phyloP scores from a whole-genome alignment of 2,888 invertebrate genomes.

The Oligia strigilis region DNA sequence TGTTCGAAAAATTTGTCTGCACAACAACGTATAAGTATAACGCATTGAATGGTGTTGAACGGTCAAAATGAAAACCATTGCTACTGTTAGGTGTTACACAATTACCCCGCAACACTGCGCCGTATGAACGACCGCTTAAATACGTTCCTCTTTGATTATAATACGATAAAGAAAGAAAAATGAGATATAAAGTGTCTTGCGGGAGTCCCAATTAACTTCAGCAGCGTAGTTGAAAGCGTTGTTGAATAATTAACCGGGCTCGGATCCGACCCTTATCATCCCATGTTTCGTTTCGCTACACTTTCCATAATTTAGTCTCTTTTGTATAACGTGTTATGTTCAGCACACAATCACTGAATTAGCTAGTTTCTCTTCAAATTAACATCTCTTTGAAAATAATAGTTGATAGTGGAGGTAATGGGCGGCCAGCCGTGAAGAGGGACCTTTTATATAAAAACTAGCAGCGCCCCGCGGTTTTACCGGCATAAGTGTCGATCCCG shows the following conservation, averaged over 20 bases:
- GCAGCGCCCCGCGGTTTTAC: too few relatives aligned
- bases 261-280: constrained; percentile 81
- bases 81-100: neutral
- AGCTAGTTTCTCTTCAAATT: constrained; percentile 33
- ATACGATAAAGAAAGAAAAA: constrained; percentile 75
- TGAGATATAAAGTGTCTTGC: constrained; percentile 74
- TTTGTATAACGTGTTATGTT: constrained; percentile 65
- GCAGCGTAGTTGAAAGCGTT: constrained; percentile 79
- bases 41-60: too few relatives aligned
- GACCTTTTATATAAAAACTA: constrained; percentile 27
- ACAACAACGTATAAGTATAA: too few relatives aligned
- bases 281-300: constrained; percentile 80
- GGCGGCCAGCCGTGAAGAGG: constrained; percentile 10
- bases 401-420: constrained; percentile 23
- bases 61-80: neutral
- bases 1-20: neutral
- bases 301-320: constrained; percentile 78
- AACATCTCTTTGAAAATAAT: constrained; percentile 54
- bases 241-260: constrained; percentile 83
- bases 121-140: constrained; percentile 31
- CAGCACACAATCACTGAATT: constrained; percentile 51
- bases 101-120: neutral
- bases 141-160: constrained; percentile 69
- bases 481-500: too few relatives aligned
- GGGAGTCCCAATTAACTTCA: constrained; percentile 82